Conservation (phyloP, 2,797 vertebrate genomes). For the Chelidonichthys spinosus region DNA sequence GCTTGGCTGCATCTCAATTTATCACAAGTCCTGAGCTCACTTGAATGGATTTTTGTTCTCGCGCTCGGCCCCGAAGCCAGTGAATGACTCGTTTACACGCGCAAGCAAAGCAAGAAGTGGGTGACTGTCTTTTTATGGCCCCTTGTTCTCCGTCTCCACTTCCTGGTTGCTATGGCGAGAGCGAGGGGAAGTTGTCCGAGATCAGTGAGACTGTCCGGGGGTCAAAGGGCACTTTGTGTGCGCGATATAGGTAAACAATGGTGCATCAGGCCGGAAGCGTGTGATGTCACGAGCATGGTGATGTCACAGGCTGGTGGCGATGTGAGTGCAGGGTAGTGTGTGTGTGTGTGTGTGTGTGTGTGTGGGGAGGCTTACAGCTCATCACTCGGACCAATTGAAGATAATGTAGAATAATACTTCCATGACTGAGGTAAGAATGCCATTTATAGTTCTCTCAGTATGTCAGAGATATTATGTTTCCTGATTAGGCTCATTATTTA, state of each 20-base stretch:
- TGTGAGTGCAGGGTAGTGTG: slow-evolving; percentile 37
- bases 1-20: slow-evolving; percentile 20
- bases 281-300: slow-evolving; percentile 69
- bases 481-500: slow-evolving; percentile 47
- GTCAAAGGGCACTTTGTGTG: slow-evolving; percentile 64
- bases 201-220: slow-evolving; percentile 23
- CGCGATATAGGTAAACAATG: slow-evolving; percentile 56
- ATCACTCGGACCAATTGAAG: slow-evolving; percentile 11
- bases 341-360: slow-evolving; percentile 25
- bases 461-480: slow-evolving; percentile 43
- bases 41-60: slow-evolving; percentile 56
- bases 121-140: slow-evolving; percentile 73
- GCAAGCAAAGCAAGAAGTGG: slow-evolving; percentile 62
- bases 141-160: slow-evolving; percentile 60
- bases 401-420: background rate
- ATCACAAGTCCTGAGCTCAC: slow-evolving; percentile 13
- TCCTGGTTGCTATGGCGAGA: slow-evolving; percentile 54
- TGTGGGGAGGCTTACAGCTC: slow-evolving; percentile 22
- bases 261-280: slow-evolving; percentile 48
- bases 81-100: slow-evolving; percentile 68
- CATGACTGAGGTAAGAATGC: slow-evolving; percentile 45
- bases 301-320: slow-evolving; percentile 79
- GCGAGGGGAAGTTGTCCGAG: background rate
- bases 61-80: slow-evolving; percentile 58
- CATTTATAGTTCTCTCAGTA: slow-evolving; percentile 24